phyloP scores from a whole-genome alignment of 2,888 invertebrate species.

The Entomobrya multifasciata region DNA sequence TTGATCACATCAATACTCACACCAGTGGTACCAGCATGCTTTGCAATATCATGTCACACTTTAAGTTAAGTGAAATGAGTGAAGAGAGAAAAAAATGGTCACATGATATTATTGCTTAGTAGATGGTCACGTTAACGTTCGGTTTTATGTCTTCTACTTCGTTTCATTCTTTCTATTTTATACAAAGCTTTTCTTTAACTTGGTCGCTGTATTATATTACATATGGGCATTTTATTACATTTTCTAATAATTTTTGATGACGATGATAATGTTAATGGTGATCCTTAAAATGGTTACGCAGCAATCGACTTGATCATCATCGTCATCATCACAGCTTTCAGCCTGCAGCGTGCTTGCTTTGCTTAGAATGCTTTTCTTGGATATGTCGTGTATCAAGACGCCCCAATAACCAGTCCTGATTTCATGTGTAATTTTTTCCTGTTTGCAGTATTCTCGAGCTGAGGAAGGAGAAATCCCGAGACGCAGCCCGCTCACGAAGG shows the following conservation, averaged over 20 bases:
- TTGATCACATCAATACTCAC: conserved; percentile 52
- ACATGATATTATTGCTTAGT: conserved; percentile 50
- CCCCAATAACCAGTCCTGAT: conserved; percentile 3
- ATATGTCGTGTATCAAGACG: neutral
- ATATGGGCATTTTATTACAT: conserved; percentile 19
- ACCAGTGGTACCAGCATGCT: conserved; percentile 3
- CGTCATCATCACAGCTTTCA: conserved; percentile 3
- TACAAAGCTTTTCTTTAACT: neutral
- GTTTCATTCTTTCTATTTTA: too few species aligned
- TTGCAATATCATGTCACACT: neutral
- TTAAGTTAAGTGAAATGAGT: conserved; percentile 45
- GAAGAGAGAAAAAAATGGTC: conserved; percentile 41
- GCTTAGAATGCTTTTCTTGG: neutral
- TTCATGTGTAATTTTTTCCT: conserved; percentile 31
- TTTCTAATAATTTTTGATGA: conserved; percentile 56
- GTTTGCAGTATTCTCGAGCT: conserved; percentile 94
- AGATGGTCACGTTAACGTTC: conserved; percentile 56
- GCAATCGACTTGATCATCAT: conserved; percentile 36
- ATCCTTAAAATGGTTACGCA: conserved; percentile 48
- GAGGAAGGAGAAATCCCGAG: conserved; percentile 95
- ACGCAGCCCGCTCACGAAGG: conserved; percentile 94
- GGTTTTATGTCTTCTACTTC: conserved; percentile 57
- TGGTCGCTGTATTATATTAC: conserved; percentile 33
- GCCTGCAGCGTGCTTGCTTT: neutral
- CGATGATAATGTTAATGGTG: conserved; percentile 55